Conservation (phyloP, 2,888 invertebrate species). For the Electrophaes corylata region DNA sequence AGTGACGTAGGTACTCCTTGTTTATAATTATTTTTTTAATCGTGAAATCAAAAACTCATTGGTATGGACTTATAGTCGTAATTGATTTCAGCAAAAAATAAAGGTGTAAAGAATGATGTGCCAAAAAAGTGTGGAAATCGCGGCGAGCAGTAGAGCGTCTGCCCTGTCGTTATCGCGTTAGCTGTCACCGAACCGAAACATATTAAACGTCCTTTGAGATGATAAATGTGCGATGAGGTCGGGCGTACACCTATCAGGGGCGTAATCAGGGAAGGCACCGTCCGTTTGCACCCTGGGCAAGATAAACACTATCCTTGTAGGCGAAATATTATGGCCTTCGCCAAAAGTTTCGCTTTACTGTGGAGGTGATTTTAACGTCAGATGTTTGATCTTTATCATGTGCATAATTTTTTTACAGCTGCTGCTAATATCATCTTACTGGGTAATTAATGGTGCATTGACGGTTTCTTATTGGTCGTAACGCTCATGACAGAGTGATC, state of each 20-base stretch:
- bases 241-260: constrained; percentile 50
- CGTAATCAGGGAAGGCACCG: constrained; percentile 18
- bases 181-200: constrained; percentile 74
- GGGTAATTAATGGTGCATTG: no score
- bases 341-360: background rate
- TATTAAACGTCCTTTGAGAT: constrained; percentile 78
- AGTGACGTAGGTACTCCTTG: no score
- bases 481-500: no score
- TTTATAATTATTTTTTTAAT: no score
- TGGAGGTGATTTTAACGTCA: background rate
- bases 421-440: no score
- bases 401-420: background rate
- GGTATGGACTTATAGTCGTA: background rate
- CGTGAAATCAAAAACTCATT: no score
- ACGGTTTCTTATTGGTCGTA: no score
- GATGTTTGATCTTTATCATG: background rate
- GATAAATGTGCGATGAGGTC: constrained; percentile 74
- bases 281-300: background rate
- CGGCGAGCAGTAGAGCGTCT: constrained; percentile 44
- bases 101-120: constrained; percentile 20
- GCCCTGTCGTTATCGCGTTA: constrained; percentile 55
- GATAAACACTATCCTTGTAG: constrained; percentile 3
- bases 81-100: constrained; percentile 27
- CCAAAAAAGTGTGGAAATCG: constrained; percentile 50
- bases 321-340: background rate